Evolutionary conservation across 2,888 invertebrate species (phyloP), one percentile per base, ranked within the genome.

Genomic region (Coelogynopora nodosa): DNA sequence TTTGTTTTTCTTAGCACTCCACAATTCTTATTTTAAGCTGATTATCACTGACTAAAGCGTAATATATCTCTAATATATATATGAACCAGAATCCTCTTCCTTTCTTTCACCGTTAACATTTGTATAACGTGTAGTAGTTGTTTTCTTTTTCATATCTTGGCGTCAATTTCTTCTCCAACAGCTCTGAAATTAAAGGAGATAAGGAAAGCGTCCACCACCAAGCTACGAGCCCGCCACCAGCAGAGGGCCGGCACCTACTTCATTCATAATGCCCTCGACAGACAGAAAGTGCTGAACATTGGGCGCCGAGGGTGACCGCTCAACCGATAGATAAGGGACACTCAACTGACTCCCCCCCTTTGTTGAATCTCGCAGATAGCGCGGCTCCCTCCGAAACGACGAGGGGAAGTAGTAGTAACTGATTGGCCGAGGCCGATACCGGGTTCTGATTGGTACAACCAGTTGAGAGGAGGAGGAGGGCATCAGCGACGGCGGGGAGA

Each of bases 281-380:
- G 93, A 30, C 90, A 94, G 94, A 92, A 97, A 96, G 90, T 95
- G 95, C 92, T 96, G 96, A 31, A 98, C 97, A 91, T 97, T 97
- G 0, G 97, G 97, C 5, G 97, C 97, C 0, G 97, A 97, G 91
- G 96, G 97, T 28, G 97, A 97, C 67, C 97, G 94, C 30, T 85
- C 84, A 1, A 87, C 85, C 28, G 80, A 87, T 67, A 88, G 88
- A 87, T 88, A 89, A 88, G 88, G 89, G 89, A 89, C 90, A 89
- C 88, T n/a, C 2, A 74, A 26, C 5, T 26, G 74, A 49, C 49
- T 49, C 49, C 49, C 49, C 18, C 27, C 27, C 18, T 26, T 23
- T 2, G 18, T 74, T 5, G 74, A 74, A 2, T 23, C 74, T 26
- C 74, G 74, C 23, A 23, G 18, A 5, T 74, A 5, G 10, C 74